phyloP scores from a whole-genome alignment of 2,888 invertebrate genomes.

The Drosophila atripex region DNA sequence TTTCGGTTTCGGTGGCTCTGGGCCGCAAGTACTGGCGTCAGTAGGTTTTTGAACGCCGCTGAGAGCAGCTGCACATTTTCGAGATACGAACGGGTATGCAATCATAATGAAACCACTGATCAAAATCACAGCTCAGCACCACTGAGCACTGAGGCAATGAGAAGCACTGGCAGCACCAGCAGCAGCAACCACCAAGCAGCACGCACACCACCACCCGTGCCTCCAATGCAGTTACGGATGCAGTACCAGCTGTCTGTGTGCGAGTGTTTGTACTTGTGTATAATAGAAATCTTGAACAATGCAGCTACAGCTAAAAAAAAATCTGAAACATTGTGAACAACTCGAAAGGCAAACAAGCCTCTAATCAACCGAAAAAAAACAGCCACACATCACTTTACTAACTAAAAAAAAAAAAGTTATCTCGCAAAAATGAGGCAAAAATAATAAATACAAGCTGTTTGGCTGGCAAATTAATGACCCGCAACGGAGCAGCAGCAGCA shows the following conservation, averaged over 20 bases:
- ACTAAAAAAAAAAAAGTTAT: constrained; percentile 2
- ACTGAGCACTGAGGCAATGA: background rate
- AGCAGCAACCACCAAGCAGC: constrained; percentile 27
- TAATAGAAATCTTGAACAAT: constrained; percentile 55
- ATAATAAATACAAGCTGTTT: constrained; percentile 19
- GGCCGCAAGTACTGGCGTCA: constrained; percentile 41
- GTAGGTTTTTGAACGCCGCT: constrained; percentile 81
- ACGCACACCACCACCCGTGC: constrained; percentile 23
- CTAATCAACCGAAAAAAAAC: constrained; percentile 8
- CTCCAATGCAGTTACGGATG: constrained; percentile 36
- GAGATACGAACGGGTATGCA: constrained; percentile 55
- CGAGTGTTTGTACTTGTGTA: constrained; percentile 42
- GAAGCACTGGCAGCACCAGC: background rate
- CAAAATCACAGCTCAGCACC: constrained; percentile 28
- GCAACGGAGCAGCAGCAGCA: constrained; percentile 36
- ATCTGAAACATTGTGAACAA: constrained; percentile 52
- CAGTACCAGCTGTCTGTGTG: constrained; percentile 54
- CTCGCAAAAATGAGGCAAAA: constrained; percentile 25
- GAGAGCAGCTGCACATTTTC: constrained; percentile 74
- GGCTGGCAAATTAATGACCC: constrained; percentile 54
- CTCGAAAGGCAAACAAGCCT: constrained; percentile 24
- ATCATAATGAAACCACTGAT: constrained; percentile 9
- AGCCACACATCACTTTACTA: too few relatives aligned
- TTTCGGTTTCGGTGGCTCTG: constrained; percentile 29
- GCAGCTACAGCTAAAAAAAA: constrained; percentile 20